Percentiles rank a stretch among this genome's conserved stretches.
Evolutionary conservation across 2,888 invertebrate species (phyloP).

Genomic region (Agrypnus murinus): DNA sequence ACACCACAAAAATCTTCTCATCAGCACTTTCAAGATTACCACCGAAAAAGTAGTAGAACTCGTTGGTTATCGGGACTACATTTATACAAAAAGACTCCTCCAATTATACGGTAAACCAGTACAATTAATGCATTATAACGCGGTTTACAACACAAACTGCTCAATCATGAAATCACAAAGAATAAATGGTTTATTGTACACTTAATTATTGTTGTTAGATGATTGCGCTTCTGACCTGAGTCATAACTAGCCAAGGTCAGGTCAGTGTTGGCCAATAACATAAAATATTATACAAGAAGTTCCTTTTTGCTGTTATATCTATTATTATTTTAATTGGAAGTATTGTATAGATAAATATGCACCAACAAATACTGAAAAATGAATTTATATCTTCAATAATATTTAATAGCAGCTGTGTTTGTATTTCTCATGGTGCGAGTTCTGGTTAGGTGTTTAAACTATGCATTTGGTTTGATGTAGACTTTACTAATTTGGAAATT

Average conservation of each 20-base stretch:
- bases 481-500: too few species aligned
- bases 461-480: too few species aligned
- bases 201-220: constrained; percentile 43
- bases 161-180: constrained; percentile 56
- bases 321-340: too few species aligned
- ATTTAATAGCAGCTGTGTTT: too few species aligned
- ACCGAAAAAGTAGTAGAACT: constrained; percentile 18
- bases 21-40: too few species aligned
- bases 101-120: constrained; percentile 47
- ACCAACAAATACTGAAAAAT: constrained; percentile 3
- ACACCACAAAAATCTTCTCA: too few species aligned
- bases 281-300: background rate
- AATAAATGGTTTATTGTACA: constrained; percentile 42
- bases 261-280: constrained; percentile 48
- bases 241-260: constrained; percentile 36
- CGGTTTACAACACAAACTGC: constrained; percentile 57
- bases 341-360: background rate
- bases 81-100: constrained; percentile 48
- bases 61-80: constrained; percentile 32
- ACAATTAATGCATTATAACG: constrained; percentile 55
- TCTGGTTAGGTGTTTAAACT: too few species aligned
- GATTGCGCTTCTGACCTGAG: constrained; percentile 25
- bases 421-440: too few species aligned
- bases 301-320: background rate
- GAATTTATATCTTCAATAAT: background rate